These are phyloP conservation scores for Temnothorax ravouxi DNA, from an alignment of 2,888 invertebrate species.

Conservation along the genomic window DNA sequence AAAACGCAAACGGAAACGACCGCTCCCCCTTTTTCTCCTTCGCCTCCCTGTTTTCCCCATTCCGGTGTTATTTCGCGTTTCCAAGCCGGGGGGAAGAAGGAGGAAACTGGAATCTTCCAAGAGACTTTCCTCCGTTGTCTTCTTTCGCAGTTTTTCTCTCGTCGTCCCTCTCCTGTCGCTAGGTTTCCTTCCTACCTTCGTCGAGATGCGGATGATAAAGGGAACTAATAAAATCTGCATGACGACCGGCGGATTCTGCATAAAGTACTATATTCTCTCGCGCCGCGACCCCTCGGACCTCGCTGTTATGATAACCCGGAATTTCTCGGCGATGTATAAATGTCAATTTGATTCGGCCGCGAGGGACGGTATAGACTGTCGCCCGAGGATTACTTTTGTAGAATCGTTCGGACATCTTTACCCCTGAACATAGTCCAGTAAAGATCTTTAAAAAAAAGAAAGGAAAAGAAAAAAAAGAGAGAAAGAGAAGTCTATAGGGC, in stretches of 20 bases:
- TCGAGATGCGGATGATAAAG: conserved; percentile 57
- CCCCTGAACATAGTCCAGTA: neutral
- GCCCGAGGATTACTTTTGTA: conserved; percentile 17
- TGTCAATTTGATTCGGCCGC: conserved; percentile 48
- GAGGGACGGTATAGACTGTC: conserved; percentile 11
- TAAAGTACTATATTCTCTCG: conserved; percentile 48
- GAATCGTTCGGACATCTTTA: conserved; percentile 9
- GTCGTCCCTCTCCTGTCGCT: neutral
- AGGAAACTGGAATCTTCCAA: conserved; percentile 68
- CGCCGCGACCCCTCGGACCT: conserved; percentile 30
- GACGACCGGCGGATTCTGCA: conserved; percentile 58
- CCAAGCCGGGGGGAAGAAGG: conserved; percentile 40
- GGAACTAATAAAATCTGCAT: conserved; percentile 70
- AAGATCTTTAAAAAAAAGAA: neutral
- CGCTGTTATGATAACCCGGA: conserved; percentile 46
- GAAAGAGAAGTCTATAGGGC: neutral
- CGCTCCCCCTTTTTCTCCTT: conserved; percentile 9
- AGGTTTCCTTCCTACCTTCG: conserved; percentile 33
- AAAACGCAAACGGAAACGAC: conserved; percentile 78
- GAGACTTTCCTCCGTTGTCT: conserved; percentile 62
- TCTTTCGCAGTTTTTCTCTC: conserved; percentile 39
- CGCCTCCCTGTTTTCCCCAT: conserved; percentile 36
- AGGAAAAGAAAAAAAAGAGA: neutral
- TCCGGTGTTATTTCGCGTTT: conserved; percentile 51
- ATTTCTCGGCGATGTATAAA: conserved; percentile 54